These are phyloP conservation scores for Griposia aprilina DNA, from an alignment of 2,888 invertebrate genomes.

Conservation along the genomic window DNA sequence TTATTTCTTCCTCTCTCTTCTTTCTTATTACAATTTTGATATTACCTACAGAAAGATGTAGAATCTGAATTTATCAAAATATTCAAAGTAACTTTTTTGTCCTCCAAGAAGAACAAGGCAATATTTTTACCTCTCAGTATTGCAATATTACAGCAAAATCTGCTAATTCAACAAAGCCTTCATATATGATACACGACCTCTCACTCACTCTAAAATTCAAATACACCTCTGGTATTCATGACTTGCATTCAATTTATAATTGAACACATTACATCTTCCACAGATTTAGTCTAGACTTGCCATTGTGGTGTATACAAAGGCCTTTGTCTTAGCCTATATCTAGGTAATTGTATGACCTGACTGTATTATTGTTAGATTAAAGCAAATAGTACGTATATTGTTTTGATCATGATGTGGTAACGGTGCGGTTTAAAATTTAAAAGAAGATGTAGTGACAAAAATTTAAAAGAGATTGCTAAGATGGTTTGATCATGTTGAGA, in stretches of 20 bases:
- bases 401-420: too few relatives aligned
- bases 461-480: too few relatives aligned
- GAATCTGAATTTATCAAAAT: not conserved
- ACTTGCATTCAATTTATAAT: conserved; percentile 44
- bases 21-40: not conserved
- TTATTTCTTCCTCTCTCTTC: not conserved
- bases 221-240: conserved; percentile 42
- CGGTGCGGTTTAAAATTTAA: too few relatives aligned
- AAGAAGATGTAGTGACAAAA: too few relatives aligned
- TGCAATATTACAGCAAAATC: not conserved
- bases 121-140: not conserved
- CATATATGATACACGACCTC: not conserved
- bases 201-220: conserved; percentile 34
- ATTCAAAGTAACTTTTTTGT: not conserved
- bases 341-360: conserved; percentile 14
- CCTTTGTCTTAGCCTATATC: conserved; percentile 32
- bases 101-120: not conserved
- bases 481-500: too few relatives aligned
- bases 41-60: not conserved
- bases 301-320: conserved; percentile 16
- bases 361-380: conserved; percentile 5
- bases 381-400: not conserved
- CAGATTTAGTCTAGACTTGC: conserved; percentile 31
- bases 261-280: conserved; percentile 39
- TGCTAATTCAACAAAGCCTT: not conserved